These are phyloP conservation scores for Danio albolineatus DNA, from an alignment of 2,797 vertebrate species.

Conservation along the genomic window DNA sequence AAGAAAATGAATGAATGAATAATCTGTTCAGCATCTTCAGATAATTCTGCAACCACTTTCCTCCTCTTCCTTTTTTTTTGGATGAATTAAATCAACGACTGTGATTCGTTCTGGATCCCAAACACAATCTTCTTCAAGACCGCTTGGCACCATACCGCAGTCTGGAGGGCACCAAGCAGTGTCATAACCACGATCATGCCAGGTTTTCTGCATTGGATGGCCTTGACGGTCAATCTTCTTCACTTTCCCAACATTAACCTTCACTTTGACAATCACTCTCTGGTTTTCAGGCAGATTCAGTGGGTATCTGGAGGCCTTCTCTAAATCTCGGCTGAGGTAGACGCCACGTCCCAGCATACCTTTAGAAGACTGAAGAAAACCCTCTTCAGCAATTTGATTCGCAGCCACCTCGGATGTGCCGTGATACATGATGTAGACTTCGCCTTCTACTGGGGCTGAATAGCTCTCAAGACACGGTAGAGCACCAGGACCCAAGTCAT, in stretches of 20 bases:
- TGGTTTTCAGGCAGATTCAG: accelerated
- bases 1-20: too few relatives aligned
- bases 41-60: neutral
- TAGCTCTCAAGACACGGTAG: neutral
- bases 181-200: constrained; percentile 60
- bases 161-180: constrained; percentile 71
- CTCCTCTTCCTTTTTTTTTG: neutral
- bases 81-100: constrained; percentile 2
- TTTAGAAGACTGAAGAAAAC: constrained; percentile 20
- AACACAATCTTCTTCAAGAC: constrained; percentile 70
- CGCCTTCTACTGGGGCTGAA: neutral
- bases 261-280: constrained; percentile 64
- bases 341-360: constrained; percentile 73
- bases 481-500: constrained; percentile 56
- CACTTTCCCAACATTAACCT: constrained; percentile 67
- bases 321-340: constrained; percentile 74
- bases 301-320: constrained; percentile 72
- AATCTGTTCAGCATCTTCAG: neutral
- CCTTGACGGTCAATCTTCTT: constrained; percentile 49
- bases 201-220: constrained; percentile 65
- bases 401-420: constrained; percentile 58
- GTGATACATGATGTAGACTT: constrained; percentile 73
- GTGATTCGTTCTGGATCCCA: constrained; percentile 65
- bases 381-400: accelerated
- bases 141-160: constrained; percentile 56